phyloP scores from a whole-genome alignment of 2,797 vertebrate genomes.

The Characodon lateralis region DNA sequence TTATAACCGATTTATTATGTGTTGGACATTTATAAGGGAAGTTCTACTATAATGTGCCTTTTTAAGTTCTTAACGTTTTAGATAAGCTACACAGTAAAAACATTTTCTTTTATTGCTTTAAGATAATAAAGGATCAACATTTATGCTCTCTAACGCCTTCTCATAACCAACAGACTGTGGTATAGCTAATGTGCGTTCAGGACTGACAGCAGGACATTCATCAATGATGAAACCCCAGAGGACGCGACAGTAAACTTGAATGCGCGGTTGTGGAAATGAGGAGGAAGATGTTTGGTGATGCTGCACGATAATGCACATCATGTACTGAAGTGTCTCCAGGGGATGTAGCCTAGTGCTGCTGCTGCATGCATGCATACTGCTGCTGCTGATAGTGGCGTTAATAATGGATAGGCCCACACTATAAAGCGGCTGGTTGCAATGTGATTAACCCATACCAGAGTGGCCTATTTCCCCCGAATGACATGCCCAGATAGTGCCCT shows the following conservation, averaged over 20 bases:
- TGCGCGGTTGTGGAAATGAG: constrained; percentile 11
- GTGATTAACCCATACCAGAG: constrained; percentile 64
- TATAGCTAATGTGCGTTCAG: constrained; percentile 20
- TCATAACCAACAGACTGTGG: background rate
- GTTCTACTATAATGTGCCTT: background rate
- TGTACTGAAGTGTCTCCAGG: constrained; percentile 51
- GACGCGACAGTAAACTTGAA: constrained; percentile 58
- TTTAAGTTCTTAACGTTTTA: background rate
- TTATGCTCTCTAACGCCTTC: background rate
- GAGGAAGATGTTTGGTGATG: constrained; percentile 25
- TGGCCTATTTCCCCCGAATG: constrained; percentile 70
- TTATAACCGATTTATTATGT: background rate
- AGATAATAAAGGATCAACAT: background rate
- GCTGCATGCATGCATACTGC: constrained; percentile 37
- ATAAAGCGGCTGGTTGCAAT: constrained; percentile 60
- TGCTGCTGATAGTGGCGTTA: constrained; percentile 59
- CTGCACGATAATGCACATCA: constrained; percentile 50
- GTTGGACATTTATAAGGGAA: background rate
- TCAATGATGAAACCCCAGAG: constrained; percentile 54
- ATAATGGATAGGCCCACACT: constrained; percentile 71
- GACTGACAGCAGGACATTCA: constrained; percentile 49
- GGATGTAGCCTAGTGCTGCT: constrained; percentile 24
- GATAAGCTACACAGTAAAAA: background rate
- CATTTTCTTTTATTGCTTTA: background rate
- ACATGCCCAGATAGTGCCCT: constrained; percentile 54